phyloP scores from a whole-genome alignment of 2,888 invertebrate species.

The Drosophila leonis region DNA sequence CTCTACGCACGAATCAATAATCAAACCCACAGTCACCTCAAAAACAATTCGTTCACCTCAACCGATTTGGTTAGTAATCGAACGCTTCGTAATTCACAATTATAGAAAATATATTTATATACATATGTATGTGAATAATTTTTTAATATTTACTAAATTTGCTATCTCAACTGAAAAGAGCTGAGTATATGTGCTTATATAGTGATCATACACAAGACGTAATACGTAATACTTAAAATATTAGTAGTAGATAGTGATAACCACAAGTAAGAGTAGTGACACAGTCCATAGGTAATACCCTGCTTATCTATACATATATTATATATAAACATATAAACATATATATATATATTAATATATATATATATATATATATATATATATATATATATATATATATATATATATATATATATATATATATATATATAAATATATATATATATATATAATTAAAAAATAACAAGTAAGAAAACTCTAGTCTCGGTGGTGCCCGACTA shows the following conservation, averaged over 20 bases:
- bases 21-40: constrained; percentile 40
- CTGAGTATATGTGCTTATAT: neutral
- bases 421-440: no score
- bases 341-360: neutral
- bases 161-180: neutral
- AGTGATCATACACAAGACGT: neutral
- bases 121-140: neutral
- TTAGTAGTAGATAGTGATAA: neutral
- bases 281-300: neutral
- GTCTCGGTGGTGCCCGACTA: no score
- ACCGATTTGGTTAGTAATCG: neutral
- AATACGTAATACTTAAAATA: neutral
- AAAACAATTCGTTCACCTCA: constrained; percentile 17
- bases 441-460: no score
- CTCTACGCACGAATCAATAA: constrained; percentile 57
- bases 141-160: neutral
- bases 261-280: neutral
- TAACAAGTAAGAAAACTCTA: no score
- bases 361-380: no score
- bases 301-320: no score
- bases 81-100: neutral
- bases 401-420: no score
- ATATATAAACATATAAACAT: neutral
- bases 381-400: no score
- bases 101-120: no score